Evolutionary conservation across 2,797 vertebrate genomes (phyloP).

Genomic region (Sternarchorhynchus goeldii): DNA sequence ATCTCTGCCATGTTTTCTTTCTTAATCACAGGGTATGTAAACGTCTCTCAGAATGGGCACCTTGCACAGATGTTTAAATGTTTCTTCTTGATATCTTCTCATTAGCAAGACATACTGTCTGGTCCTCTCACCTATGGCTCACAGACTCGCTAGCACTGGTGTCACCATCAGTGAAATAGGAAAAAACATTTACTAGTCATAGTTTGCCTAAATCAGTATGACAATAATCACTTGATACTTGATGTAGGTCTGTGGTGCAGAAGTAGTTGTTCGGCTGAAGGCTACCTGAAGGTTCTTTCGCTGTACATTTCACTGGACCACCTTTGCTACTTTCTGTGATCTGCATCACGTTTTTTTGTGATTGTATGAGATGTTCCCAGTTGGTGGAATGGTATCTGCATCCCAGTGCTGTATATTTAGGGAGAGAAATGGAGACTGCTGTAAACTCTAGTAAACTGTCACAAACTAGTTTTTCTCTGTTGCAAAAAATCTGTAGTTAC

Average conservation of each 20-base stretch:
- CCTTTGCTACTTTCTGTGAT: not conserved
- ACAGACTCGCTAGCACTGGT: too few species aligned
- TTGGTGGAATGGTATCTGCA: constrained; percentile 37
- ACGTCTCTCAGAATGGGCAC: too few species aligned
- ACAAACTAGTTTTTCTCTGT: constrained; percentile 63
- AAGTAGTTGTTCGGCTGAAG: constrained; percentile 2
- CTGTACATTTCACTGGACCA: constrained; percentile 54
- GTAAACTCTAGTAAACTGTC: constrained; percentile 37
- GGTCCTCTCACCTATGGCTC: too few species aligned
- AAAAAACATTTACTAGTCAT: not conserved
- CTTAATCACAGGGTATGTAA: too few species aligned
- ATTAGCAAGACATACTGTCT: too few species aligned
- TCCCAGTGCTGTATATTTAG: constrained; percentile 49
- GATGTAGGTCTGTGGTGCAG: constrained; percentile 20
- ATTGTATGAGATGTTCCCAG: constrained; percentile 32
- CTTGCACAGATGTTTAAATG: too few species aligned
- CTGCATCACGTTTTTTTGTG: constrained; percentile 24
- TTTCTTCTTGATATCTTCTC: too few species aligned
- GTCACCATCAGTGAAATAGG: not conserved
- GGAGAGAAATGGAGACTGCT: constrained; percentile 44
- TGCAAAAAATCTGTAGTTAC: constrained; percentile 58
- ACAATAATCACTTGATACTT: constrained; percentile 20
- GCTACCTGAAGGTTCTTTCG: constrained; percentile 34
- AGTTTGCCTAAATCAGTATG: constrained; percentile 5
- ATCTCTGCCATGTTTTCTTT: too few species aligned